A percentile compares a stretch with the other conserved stretches of the same genome.
These are phyloP conservation scores for Octodonta nipae DNA, from an alignment of 2,888 invertebrate genomes.

Conservation along the genomic window DNA sequence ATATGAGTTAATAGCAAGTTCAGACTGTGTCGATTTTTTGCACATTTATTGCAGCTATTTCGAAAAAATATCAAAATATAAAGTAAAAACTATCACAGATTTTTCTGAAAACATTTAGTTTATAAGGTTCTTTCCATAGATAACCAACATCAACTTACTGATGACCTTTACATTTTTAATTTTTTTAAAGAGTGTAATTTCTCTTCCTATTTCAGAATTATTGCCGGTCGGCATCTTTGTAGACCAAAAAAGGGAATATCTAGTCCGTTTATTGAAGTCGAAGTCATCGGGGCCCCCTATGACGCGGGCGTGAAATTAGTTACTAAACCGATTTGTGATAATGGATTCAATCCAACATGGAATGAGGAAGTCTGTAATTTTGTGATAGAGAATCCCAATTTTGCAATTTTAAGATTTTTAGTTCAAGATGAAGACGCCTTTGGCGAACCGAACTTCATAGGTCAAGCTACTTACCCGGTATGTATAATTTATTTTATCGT, in stretches of 20 bases:
- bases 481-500: too few species aligned
- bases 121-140: too few species aligned
- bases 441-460: slow-evolving; percentile 90
- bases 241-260: slow-evolving; percentile 64
- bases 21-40: too few species aligned
- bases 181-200: too few species aligned
- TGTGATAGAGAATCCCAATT: slow-evolving; percentile 63
- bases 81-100: too few species aligned
- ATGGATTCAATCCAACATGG: slow-evolving; percentile 90
- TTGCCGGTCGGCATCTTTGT: slow-evolving; percentile 79
- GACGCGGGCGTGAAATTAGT: slow-evolving; percentile 72
- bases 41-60: too few species aligned
- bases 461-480: slow-evolving; percentile 87
- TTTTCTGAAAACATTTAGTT: too few species aligned
- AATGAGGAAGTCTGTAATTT: slow-evolving; percentile 71
- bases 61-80: too few species aligned
- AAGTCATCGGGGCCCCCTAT: slow-evolving; percentile 76
- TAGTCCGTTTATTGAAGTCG: slow-evolving; percentile 85
- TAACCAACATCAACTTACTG: too few species aligned
- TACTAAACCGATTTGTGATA: slow-evolving; percentile 64
- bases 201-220: slow-evolving; percentile 43
- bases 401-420: slow-evolving; percentile 74
- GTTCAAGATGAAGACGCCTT: slow-evolving; percentile 95
- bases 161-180: too few species aligned
- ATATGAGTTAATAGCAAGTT: too few species aligned